Evolutionary conservation across 1,140 invertebrate species (phyloP).

Genomic region (Argopecten irradians): DNA sequence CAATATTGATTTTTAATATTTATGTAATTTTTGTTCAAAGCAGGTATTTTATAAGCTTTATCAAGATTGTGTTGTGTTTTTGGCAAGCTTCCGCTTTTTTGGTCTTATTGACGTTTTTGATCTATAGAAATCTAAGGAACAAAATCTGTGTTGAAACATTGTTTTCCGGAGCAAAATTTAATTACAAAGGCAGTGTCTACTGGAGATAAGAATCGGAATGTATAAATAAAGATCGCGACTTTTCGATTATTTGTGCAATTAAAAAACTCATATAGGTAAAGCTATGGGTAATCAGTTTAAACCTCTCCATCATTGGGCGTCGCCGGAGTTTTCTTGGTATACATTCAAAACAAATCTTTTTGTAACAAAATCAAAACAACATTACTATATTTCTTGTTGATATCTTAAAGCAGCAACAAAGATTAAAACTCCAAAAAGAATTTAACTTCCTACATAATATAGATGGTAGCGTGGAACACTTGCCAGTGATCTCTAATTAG

Average conservation of each 20-base stretch:
- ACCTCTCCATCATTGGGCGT: background rate
- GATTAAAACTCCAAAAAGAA: background rate
- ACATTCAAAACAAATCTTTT: slow-evolving; percentile 15
- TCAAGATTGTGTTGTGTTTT: background rate
- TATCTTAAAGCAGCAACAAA: background rate
- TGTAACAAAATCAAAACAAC: slow-evolving; percentile 19
- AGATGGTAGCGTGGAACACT: background rate
- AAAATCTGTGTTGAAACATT: slow-evolving; percentile 5
- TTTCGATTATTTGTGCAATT: slow-evolving; percentile 12
- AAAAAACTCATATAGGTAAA: slow-evolving; percentile 9
- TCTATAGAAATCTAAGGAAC: background rate
- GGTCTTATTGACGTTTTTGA: slow-evolving; percentile 5
- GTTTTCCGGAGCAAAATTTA: background rate
- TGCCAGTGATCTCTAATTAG: background rate
- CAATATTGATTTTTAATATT: slow-evolving; percentile 6
- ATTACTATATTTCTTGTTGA: slow-evolving; percentile 12
- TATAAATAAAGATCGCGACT: slow-evolving; percentile 2
- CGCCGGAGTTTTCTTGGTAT: background rate
- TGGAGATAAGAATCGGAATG: background rate
- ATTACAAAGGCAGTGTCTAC: background rate
- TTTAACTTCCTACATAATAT: background rate
- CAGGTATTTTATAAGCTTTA: background rate
- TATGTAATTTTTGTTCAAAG: background rate
- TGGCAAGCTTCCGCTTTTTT: slow-evolving; percentile 13
- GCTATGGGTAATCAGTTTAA: background rate